These are phyloP conservation scores for Scomber japonicus DNA, from an alignment of 2,113 vertebrate species.

Conservation along the genomic window DNA sequence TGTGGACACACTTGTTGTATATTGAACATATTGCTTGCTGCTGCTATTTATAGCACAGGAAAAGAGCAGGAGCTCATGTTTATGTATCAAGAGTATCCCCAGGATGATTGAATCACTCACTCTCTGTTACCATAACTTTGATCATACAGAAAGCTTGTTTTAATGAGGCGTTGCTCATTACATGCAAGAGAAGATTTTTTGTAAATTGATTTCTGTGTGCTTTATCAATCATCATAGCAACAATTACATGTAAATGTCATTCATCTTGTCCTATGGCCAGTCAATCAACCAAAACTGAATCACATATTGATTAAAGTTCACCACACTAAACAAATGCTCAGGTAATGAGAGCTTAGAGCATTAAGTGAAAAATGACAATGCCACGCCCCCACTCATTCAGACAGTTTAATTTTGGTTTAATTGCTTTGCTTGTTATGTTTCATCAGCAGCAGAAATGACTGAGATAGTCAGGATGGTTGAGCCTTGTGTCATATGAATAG, in stretches of 20 bases:
- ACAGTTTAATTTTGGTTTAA: conserved; percentile 35
- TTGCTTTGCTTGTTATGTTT: conserved; percentile 35
- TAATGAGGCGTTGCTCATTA: conserved; percentile 60
- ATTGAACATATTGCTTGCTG: conserved; percentile 46
- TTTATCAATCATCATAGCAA: not conserved
- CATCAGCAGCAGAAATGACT: conserved; percentile 27
- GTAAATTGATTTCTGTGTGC: conserved; percentile 24
- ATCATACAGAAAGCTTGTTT: conserved; percentile 35
- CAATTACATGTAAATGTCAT: conserved; percentile 48
- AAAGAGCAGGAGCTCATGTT: conserved; percentile 70
- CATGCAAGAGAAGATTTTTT: conserved; percentile 30
- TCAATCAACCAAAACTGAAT: conserved; percentile 35
- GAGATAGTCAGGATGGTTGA: not conserved
- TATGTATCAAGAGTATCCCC: conserved; percentile 68
- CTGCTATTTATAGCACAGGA: conserved; percentile 63
- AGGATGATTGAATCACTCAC: conserved; percentile 43
- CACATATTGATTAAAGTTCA: conserved; percentile 3
- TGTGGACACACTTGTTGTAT: conserved; percentile 49
- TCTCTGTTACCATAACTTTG: conserved; percentile 51
- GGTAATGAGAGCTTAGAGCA: conserved; percentile 11
- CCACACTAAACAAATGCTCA: too few relatives aligned
- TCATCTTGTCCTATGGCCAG: conserved; percentile 29
- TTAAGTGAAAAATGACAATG: not conserved
- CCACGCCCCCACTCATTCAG: too few relatives aligned
- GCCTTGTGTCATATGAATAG: conserved; percentile 75